Evolutionary conservation across 1,140 invertebrate genomes (phyloP), one percentile per base, ranked within the genome.

Genomic region (Leptoteleia sp.): DNA sequence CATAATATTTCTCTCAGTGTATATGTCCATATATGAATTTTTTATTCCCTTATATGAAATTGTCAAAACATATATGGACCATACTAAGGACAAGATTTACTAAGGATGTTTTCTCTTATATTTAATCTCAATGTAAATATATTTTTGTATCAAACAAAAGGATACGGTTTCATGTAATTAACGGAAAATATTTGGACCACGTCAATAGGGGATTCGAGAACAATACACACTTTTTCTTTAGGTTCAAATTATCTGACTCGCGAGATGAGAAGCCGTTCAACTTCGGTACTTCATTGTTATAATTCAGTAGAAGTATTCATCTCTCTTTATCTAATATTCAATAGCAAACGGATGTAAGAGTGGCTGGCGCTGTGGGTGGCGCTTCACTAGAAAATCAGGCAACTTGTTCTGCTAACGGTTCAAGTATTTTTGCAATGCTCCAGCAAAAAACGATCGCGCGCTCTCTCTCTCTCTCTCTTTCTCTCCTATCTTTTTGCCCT

Each of bases 281-380:
- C 17, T 62, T 62, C 11, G 43, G 12, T 62, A 48, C 42, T 62
- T 48, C 57, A 62, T 62, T 62, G 57, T 62, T 47, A 38, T 62
- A 62, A 62, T 62, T 48, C 43, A 62, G 43, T 1, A 35, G 9
- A 13, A 31, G 42, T 62, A 59, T 38, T 62, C 42, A 29, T 62
- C 57, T 48, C 31, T 62, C 57, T 62, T 62, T 62, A 62, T 62
- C 57, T 62, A 62, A 62, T 62, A 62, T 62, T 62, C 57, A 62
- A 62, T 62, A 62, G 57, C 57, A 48, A 62, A 62, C 27, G 55
- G 55, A 61, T 59, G 38, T 43, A 47, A 47, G 37, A 16, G 35
- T 29, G 19, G 33, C 13, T 40, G n/a, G n/a, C n/a, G 37, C n/a
- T 12, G 25, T 27, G 50, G 37, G 40, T 43, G 37, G 17, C 25